These are phyloP conservation scores for Scatophagus argus DNA, from an alignment of 2,113 vertebrate species.

Conservation along the genomic window DNA sequence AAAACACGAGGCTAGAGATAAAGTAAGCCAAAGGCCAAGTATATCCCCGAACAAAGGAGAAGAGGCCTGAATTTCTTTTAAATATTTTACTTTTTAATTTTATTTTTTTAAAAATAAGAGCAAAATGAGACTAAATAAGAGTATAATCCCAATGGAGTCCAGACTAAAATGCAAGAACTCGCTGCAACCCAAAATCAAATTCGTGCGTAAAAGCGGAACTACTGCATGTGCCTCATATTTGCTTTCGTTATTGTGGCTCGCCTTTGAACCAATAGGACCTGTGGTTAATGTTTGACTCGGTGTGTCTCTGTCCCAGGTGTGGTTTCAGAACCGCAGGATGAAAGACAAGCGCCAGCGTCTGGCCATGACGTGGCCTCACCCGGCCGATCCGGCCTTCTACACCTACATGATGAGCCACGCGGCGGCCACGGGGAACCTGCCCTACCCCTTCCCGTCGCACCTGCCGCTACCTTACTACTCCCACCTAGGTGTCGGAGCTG, in stretches of 20 bases:
- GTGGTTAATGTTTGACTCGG: constrained; percentile 74
- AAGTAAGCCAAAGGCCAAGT: not conserved
- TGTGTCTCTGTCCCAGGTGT: constrained; percentile 88
- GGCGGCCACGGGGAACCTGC: constrained; percentile 94
- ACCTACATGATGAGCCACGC: constrained; percentile 99
- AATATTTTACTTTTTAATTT: not conserved
- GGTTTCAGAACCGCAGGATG: constrained; percentile 99
- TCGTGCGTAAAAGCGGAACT: constrained; percentile 47
- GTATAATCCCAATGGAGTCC: no score
- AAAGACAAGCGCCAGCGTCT: constrained; percentile 98
- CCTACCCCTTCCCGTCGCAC: constrained; percentile 96
- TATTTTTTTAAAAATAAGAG: no score
- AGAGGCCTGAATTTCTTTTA: not conserved
- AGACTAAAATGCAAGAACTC: not conserved
- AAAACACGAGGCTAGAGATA: not conserved
- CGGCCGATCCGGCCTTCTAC: constrained; percentile 97
- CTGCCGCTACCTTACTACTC: constrained; percentile 97
- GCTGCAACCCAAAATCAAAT: not conserved
- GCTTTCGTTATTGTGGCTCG: constrained; percentile 12
- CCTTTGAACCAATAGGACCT: not conserved
- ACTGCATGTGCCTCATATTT: not conserved
- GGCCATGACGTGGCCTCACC: constrained; percentile 99
- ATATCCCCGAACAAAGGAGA: not conserved
- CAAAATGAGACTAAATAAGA: no score
- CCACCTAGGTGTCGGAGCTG: constrained; percentile 90